These are phyloP conservation scores for Formica exsecta DNA, from an alignment of 1,140 invertebrate species.

Conservation along the genomic window DNA sequence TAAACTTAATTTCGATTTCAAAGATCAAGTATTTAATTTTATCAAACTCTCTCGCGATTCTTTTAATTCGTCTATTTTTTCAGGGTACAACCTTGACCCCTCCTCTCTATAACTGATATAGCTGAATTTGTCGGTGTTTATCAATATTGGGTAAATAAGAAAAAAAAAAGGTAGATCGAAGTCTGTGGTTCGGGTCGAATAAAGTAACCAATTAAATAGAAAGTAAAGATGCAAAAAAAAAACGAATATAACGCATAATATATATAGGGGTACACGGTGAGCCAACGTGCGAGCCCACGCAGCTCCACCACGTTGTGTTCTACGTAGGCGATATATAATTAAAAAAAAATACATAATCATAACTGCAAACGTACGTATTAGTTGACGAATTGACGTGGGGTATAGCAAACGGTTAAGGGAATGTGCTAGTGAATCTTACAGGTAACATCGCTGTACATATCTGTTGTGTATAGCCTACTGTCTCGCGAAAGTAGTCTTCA, in stretches of 20 bases:
- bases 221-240: slow-evolving; percentile 71
- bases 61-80: slow-evolving; percentile 44
- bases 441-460: slow-evolving; percentile 74
- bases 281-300: slow-evolving; percentile 83
- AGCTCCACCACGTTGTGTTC: slow-evolving; percentile 85
- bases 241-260: slow-evolving; percentile 73
- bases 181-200: slow-evolving; percentile 63
- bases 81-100: slow-evolving; percentile 40
- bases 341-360: slow-evolving; percentile 83
- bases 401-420: slow-evolving; percentile 70
- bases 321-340: slow-evolving; percentile 80
- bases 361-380: slow-evolving; percentile 80
- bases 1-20: not conserved
- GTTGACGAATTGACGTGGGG: slow-evolving; percentile 65
- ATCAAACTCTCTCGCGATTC: slow-evolving; percentile 2
- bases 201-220: slow-evolving; percentile 74
- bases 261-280: slow-evolving; percentile 75
- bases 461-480: slow-evolving; percentile 69
- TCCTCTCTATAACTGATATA: slow-evolving; percentile 70
- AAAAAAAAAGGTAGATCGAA: slow-evolving; percentile 63
- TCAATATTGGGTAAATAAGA: slow-evolving; percentile 68
- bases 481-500: slow-evolving; percentile 66
- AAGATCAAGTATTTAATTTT: not conserved
- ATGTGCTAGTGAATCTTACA: slow-evolving; percentile 70
- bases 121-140: slow-evolving; percentile 73